Evolutionary conservation across 2,888 invertebrate genomes (phyloP), one percentile per base, ranked within the genome.

Genomic region (Onchidella celtica): DNA sequence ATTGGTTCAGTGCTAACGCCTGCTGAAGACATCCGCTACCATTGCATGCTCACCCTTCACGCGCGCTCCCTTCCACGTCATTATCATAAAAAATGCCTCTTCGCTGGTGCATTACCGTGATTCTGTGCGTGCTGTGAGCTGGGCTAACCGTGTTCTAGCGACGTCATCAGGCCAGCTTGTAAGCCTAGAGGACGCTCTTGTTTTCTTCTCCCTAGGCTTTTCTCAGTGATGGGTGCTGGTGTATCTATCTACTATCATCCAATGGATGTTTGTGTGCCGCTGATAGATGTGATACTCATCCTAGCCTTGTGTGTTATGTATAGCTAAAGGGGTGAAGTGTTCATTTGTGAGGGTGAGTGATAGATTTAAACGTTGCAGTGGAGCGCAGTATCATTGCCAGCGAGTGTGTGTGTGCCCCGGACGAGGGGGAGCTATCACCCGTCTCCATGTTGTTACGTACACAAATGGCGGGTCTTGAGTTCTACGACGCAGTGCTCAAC

Each of bases 401-500:
- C 70, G 59, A 72, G 77, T 69, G 76, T 63, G 70, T 72, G 68
- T 80, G 76, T 32, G 61, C 77, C 57, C 47, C 72, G 77, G 72
- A 38, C 34, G 75, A 73, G 65, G 82, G 79, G 77, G 59, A 79
- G 36, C 27, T 80, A 65, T 66, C 47, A 69, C 61, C 66, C 63
- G 55, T 29, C 59, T 84, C 85, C 84, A 90, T 90, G 90, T 86
- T 90, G 87, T 87, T 90, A 59, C 86, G 89, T 72, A 87, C 89
- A 40, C 91, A 91, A 79, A 91, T 90, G 89, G 91, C 89, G 78
- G 92, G 92, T 21, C 87, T 92, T 66, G 91, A 92, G 81, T 93
- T 92, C 84, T 93, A 93, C 77, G 93, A 93, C 86, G 91, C 92
- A 24, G 91, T 93, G n/a, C 85, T 92, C n/a, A 92, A 92, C 86